phyloP scores from a whole-genome alignment of 2,797 vertebrate genomes.

The Thamnophis elegans region DNA sequence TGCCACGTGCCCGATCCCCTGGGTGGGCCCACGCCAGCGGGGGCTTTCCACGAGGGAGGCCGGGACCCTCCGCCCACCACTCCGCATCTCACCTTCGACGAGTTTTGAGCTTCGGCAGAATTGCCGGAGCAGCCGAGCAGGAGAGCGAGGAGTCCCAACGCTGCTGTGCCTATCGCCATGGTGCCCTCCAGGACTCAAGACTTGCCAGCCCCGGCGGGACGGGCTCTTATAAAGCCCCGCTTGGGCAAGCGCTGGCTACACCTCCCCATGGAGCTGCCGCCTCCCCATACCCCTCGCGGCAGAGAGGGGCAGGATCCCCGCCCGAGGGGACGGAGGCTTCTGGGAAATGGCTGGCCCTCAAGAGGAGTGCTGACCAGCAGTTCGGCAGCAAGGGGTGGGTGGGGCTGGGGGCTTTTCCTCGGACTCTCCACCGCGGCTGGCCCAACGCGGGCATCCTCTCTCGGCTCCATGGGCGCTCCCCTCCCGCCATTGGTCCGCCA shows the following conservation, averaged over 20 bases:
- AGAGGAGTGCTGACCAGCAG: background rate
- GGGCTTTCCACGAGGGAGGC: background rate
- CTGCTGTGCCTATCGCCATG: background rate
- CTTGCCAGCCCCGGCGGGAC: background rate
- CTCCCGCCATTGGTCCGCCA: too few relatives aligned
- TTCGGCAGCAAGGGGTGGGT: background rate
- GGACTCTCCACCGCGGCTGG: too few relatives aligned
- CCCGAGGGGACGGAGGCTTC: background rate
- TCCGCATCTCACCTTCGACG: background rate
- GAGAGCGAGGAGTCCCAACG: background rate
- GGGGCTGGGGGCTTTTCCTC: too few relatives aligned
- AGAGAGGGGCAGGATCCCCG: background rate
- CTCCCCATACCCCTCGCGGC: background rate
- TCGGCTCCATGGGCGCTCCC: too few relatives aligned
- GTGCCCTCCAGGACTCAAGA: background rate
- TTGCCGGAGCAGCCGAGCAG: background rate
- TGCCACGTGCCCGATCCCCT: background rate
- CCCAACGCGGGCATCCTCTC: too few relatives aligned
- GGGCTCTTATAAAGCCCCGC: background rate
- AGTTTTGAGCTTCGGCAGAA: background rate
- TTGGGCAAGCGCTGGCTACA: background rate
- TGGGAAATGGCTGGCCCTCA: background rate
- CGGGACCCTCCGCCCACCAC: background rate
- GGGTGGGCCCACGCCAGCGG: background rate
- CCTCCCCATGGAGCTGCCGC: background rate